Evolutionary conservation across 2,113 vertebrate species (phyloP).

Genomic region (Cheilinus undulatus): DNA sequence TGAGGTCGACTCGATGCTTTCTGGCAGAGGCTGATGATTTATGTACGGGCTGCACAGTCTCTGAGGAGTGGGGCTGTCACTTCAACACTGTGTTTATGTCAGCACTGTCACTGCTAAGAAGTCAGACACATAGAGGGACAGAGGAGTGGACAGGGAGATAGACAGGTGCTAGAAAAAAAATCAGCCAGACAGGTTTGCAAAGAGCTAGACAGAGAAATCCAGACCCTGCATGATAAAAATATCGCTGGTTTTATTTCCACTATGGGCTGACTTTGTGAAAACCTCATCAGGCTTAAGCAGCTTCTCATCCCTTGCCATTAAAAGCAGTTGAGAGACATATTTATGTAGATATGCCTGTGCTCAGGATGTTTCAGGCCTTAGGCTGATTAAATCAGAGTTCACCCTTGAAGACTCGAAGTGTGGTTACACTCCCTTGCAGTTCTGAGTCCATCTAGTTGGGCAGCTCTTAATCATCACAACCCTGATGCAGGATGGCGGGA

Average conservation of each 20-base stretch:
- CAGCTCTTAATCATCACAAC: conserved; percentile 25
- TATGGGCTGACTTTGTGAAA: not conserved
- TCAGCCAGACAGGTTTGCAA: conserved; percentile 6
- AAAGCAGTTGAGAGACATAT: not conserved
- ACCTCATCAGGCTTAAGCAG: conserved; percentile 14
- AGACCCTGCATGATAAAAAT: conserved; percentile 10
- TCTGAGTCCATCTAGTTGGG: conserved; percentile 22
- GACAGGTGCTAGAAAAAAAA: conserved; percentile 22
- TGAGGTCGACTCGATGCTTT: conserved; percentile 25
- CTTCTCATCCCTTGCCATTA: conserved; percentile 6
- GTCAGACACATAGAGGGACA: conserved; percentile 22
- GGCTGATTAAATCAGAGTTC: conserved; percentile 21
- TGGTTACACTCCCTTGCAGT: conserved; percentile 31
- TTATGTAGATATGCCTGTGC: conserved; percentile 1
- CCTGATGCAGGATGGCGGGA: conserved; percentile 2
- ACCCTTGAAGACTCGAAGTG: conserved; percentile 32
- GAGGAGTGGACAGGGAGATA: conserved; percentile 5
- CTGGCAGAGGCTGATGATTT: conserved; percentile 56
- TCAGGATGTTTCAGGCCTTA: conserved; percentile 1
- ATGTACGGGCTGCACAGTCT: conserved; percentile 42
- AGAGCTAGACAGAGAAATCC: not conserved
- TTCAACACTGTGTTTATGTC: conserved; percentile 40
- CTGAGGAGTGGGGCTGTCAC: conserved; percentile 46
- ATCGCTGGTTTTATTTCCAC: not conserved
- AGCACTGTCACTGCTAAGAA: conserved; percentile 28